Conservation (phyloP, 2,113 vertebrate species). For the Corydoras sp. region DNA sequence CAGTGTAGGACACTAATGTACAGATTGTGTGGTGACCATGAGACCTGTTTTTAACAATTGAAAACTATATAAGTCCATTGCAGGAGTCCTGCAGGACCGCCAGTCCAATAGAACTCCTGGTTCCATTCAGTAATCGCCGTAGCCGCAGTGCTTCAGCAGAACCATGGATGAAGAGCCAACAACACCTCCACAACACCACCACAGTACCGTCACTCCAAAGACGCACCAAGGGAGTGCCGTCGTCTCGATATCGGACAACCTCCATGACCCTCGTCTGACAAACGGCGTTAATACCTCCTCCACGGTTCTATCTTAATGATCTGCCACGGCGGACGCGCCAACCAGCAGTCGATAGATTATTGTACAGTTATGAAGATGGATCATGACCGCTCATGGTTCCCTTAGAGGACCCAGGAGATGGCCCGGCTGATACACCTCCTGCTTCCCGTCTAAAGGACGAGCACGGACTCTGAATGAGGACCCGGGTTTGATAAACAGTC, state of each 20-base stretch:
- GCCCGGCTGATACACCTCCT: slow-evolving; percentile 41
- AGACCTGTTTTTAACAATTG: no score
- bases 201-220: no score
- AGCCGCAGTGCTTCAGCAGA: no score
- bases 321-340: slow-evolving; percentile 42
- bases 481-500: slow-evolving; percentile 47
- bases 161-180: no score
- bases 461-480: slow-evolving; percentile 40
- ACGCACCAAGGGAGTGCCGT: slow-evolving; percentile 3
- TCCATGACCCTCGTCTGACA: slow-evolving; percentile 37
- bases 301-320: slow-evolving; percentile 48
- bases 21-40: no score
- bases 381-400: slow-evolving; percentile 38
- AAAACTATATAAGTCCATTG: no score
- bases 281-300: slow-evolving; percentile 38
- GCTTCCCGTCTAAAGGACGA: slow-evolving; percentile 26
- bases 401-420: slow-evolving; percentile 50
- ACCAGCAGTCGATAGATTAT: slow-evolving; percentile 46
- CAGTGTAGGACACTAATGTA: no score
- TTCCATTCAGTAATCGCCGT: no score
- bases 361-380: slow-evolving; percentile 52
- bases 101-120: no score
- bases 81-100: no score
- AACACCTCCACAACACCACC: no score
- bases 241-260: slow-evolving; percentile 25